Evolutionary conservation across 2,113 vertebrate species (phyloP).

Genomic region (Lampris incognitus): DNA sequence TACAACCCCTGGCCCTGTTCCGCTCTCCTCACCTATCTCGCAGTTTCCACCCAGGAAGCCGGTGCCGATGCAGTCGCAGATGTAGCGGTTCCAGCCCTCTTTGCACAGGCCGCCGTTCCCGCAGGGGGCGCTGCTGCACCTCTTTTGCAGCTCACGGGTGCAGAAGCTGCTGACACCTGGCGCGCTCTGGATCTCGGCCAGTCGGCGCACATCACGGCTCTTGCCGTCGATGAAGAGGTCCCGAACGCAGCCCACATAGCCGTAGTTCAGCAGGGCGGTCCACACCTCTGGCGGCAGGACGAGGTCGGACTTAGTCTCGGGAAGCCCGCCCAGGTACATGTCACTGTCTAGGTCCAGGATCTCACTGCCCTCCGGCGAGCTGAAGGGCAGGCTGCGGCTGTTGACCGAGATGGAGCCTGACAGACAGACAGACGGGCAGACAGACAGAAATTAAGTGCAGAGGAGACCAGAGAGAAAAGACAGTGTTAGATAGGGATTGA

Average conservation of each 20-base stretch:
- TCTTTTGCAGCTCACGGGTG: constrained; percentile 89
- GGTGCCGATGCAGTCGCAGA: constrained; percentile 91
- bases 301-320: constrained; percentile 84
- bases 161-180: constrained; percentile 89
- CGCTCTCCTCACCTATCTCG: constrained; percentile 84
- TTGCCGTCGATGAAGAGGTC: constrained; percentile 95
- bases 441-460: background rate
- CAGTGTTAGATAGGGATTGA: background rate
- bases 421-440: background rate
- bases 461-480: background rate
- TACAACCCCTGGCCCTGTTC: background rate
- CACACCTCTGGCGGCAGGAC: constrained; percentile 93
- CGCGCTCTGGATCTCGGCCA: constrained; percentile 87
- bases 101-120: constrained; percentile 87
- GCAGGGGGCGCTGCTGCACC: constrained; percentile 88
- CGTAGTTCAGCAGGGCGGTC: constrained; percentile 90
- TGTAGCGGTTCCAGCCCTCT: constrained; percentile 94
- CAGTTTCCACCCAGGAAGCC: constrained; percentile 90
- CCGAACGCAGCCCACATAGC: constrained; percentile 92
- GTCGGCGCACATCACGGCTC: constrained; percentile 88
- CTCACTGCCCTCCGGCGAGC: constrained; percentile 92
- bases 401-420: constrained; percentile 93
- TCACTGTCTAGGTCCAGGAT: constrained; percentile 92
- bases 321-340: constrained; percentile 91
- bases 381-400: constrained; percentile 91